These are phyloP conservation scores for Ligdia adustata DNA, from an alignment of 2,888 invertebrate species.

Conservation along the genomic window DNA sequence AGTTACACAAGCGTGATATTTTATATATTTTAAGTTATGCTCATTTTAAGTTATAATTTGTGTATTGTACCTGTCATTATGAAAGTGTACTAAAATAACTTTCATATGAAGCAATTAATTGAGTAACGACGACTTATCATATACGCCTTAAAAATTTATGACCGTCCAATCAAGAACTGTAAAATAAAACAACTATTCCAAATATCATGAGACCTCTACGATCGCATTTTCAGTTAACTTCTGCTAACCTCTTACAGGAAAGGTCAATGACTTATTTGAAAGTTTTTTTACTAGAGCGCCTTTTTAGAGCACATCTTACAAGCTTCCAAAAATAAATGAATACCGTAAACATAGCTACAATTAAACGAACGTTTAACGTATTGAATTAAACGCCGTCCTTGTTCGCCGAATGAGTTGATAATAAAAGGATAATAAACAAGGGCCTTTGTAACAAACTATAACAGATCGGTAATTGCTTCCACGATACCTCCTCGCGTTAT, in stretches of 20 bases:
- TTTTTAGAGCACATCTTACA: background rate
- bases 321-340: constrained; percentile 30
- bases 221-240: no score
- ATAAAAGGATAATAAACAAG: constrained; percentile 83
- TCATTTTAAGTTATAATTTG: background rate
- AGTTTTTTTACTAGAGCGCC: constrained; percentile 9
- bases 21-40: background rate
- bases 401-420: constrained; percentile 81
- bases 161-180: background rate
- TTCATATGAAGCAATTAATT: no score
- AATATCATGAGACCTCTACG: no score
- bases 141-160: background rate
- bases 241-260: constrained; percentile 13
- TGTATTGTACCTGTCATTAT: no score
- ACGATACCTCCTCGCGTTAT: constrained; percentile 83
- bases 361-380: constrained; percentile 45
- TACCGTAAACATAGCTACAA: constrained; percentile 36
- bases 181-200: no score
- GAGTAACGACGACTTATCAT: no score
- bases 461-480: constrained; percentile 84
- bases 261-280: constrained; percentile 19
- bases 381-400: constrained; percentile 77
- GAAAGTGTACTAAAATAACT: no score
- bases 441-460: constrained; percentile 84
- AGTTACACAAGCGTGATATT: background rate